phyloP scores from a whole-genome alignment of 2,888 invertebrate genomes.

The Aromia moschata region DNA sequence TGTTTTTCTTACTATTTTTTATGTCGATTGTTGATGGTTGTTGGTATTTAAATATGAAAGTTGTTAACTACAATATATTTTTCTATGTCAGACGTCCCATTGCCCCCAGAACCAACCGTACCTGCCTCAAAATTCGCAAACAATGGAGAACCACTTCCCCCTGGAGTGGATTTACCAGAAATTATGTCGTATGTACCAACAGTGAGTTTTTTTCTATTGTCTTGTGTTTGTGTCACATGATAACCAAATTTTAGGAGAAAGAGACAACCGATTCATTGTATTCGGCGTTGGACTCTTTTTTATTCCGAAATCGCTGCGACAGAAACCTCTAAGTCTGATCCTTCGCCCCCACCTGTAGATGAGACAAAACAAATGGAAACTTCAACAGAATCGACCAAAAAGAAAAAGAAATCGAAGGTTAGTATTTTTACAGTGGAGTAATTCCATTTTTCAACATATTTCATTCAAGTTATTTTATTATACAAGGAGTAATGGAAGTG shows the following conservation, averaged over 20 bases:
- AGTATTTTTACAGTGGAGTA: slow-evolving; percentile 8
- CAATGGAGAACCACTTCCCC: slow-evolving; percentile 64
- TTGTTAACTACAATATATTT: not conserved
- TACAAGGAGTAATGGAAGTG: no score
- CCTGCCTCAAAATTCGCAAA: slow-evolving; percentile 31
- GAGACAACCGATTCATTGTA: slow-evolving; percentile 34
- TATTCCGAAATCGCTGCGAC: slow-evolving; percentile 70
- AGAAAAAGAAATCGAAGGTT: slow-evolving; percentile 63
- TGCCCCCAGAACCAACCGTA: slow-evolving; percentile 37
- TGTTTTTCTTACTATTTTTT: no score
- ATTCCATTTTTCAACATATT: no score
- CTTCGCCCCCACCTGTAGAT: slow-evolving; percentile 31
- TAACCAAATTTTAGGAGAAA: slow-evolving; percentile 21
- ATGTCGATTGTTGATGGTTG: no score
- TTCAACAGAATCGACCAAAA: slow-evolving; percentile 52
- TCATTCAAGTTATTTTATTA: no score
- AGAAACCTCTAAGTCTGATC: slow-evolving; percentile 56
- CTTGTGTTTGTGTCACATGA: no score
- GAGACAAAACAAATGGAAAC: slow-evolving; percentile 32
- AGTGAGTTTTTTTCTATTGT: no score
- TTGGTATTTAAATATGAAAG: not conserved
- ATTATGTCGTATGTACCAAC: slow-evolving; percentile 28
- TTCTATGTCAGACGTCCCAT: slow-evolving; percentile 37
- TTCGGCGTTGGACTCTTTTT: slow-evolving; percentile 67
- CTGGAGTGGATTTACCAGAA: slow-evolving; percentile 66